Base-by-base conservation (phyloP, 2,113 vertebrate species). In the Antennarius striatus region DNA sequence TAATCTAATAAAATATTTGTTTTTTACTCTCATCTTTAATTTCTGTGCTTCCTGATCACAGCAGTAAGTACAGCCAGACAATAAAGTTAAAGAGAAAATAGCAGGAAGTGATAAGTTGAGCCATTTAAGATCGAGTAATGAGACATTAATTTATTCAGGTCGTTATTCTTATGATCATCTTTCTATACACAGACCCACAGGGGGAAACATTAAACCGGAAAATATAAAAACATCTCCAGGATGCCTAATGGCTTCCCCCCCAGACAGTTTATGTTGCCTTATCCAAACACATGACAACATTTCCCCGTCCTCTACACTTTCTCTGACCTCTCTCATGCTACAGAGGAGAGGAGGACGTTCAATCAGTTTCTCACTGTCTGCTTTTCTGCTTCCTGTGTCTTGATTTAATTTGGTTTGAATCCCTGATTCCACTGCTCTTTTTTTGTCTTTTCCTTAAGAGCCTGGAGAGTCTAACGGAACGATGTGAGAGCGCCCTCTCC, bases 401-500 rank as follows among this genome's bases (percentile, higher is more conserved):
- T 8, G 1, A n/a, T 12, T 28, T 39, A 3, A 46, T 32, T 4
- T 5, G 8, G 1, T 54, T 10, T 40, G 39, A 14, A 49, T 61
- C 13, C 5, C 15, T 57, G 12, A 54, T 56, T 29, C 5, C n/a
- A 7, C 3, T 30, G 2, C 32, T 5, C 46, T 11, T 12, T 46
- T 28, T 2, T 30, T 32, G 39, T 11, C 68, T n/a, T n/a, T 16
- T 4, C 30, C 14, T 49, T 28, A 66, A 94, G 92, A 92, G 91
- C 62, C 82, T 93, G 77, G 93, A 93, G 75, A 84, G 86, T 75
- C 82, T 94, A 71, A 90, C 83, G 1, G 90, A 92, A 68, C 82
- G 82, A 5, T 94, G 93, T 71, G 81, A 92, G 75, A 89, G 90
- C 56, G 91, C 92, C 77, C 85, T 94, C 82, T 79, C 78, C 8